A percentile compares a stretch with the other conserved stretches of the same genome.
These are phyloP conservation scores for Bos indicus DNA, from an alignment of 2,113 vertebrate genomes.

Conservation along the genomic window DNA sequence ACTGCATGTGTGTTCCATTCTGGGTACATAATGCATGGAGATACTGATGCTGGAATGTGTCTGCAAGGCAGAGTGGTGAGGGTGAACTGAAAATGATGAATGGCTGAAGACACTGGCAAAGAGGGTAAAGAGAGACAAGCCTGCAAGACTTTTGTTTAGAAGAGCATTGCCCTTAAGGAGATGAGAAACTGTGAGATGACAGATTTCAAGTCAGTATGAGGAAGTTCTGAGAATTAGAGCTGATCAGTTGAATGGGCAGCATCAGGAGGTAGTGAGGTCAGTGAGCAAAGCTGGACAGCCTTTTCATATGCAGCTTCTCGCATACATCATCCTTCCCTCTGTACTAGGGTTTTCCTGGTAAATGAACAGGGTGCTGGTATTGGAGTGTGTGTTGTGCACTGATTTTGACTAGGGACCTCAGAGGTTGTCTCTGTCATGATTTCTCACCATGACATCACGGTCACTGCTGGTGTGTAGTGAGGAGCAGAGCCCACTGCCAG, in stretches of 20 bases:
- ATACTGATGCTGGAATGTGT: neutral
- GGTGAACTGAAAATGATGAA: neutral
- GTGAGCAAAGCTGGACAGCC: neutral
- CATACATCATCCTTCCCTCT: neutral
- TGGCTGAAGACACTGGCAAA: neutral
- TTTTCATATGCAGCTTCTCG: neutral
- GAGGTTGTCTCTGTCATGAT: neutral
- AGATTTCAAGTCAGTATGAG: neutral
- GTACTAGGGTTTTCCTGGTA: neutral
- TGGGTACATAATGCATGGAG: neutral
- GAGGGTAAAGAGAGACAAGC: neutral
- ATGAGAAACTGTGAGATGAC: neutral
- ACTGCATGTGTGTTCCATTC: neutral
- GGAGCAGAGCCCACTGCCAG: neutral
- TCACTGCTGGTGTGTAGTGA: neutral
- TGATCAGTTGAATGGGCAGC: neutral
- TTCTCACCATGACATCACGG: neutral
- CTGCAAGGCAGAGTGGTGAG: neutral
- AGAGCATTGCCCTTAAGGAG: neutral
- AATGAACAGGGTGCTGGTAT: neutral
- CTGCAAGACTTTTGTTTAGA: neutral
- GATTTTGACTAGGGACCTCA: neutral
- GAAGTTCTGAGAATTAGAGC: slow-evolving; percentile 7
- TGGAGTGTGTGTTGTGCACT: neutral
- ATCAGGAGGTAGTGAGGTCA: neutral